Evolutionary conservation across 2,797 vertebrate genomes (phyloP).

Genomic region (Coranthus polyacanthus): DNA sequence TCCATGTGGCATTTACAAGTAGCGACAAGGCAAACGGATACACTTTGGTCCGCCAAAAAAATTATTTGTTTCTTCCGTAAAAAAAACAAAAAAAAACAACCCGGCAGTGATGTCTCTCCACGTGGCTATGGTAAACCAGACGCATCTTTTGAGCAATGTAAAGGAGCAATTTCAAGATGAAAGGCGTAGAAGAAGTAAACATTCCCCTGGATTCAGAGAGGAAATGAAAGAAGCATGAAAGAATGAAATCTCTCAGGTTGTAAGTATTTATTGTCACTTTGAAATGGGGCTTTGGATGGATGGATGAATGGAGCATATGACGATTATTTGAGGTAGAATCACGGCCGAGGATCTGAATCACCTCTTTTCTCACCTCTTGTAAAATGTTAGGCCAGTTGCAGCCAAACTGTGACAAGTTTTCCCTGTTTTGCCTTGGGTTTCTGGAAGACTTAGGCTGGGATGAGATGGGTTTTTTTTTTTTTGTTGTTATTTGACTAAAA

Average conservation of each 20-base stretch:
- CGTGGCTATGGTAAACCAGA: slow-evolving; percentile 13
- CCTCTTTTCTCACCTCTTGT: too few relatives aligned
- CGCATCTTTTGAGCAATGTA: background rate
- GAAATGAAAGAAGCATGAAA: slow-evolving; percentile 57
- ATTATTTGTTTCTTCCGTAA: slow-evolving; percentile 21
- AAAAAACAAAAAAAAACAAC: slow-evolving; percentile 37
- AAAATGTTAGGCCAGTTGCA: too few relatives aligned
- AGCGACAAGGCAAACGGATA: slow-evolving; percentile 23
- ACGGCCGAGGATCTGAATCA: too few relatives aligned
- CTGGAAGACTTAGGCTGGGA: too few relatives aligned
- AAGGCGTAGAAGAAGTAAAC: slow-evolving; percentile 22
- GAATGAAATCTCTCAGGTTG: slow-evolving; percentile 28
- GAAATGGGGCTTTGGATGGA: too few relatives aligned
- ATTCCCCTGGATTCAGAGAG: slow-evolving; percentile 44
- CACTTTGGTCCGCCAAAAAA: slow-evolving; percentile 7
- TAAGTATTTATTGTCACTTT: too few relatives aligned
- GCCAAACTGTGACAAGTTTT: background rate
- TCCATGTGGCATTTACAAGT: slow-evolving; percentile 44
- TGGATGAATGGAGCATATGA: too few relatives aligned
- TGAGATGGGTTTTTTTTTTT: too few relatives aligned
- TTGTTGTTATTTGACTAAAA: too few relatives aligned
- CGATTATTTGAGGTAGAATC: too few relatives aligned
- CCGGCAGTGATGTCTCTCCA: background rate
- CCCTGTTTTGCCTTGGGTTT: too few relatives aligned
- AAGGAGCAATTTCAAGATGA: slow-evolving; percentile 22